Evolutionary conservation across 1,140 invertebrate genomes (phyloP), one percentile per base, ranked within the genome.

Genomic region (Neodiprion lecontei): DNA sequence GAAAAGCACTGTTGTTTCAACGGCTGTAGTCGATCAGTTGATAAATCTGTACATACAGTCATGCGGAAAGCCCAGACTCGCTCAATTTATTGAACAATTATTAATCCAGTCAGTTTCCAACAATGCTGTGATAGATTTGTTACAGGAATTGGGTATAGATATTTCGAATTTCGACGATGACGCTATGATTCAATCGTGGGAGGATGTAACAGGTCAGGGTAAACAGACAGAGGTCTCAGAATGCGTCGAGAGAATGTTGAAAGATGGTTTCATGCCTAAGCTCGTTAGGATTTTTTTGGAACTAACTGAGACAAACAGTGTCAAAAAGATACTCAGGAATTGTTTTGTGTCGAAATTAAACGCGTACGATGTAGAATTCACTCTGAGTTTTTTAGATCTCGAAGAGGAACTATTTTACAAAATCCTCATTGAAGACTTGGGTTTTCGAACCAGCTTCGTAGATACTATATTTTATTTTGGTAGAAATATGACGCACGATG

Each of bases 401-500:
- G 83, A 90, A 66, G 78, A 79, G 70, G 80, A 86, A 78, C 79
- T 88, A 66, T 75, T 90, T 73, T 75, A 82, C 14, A 80, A 84
- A 74, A 78, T 91, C 40, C 89, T 89, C 79, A 75, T 82, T 48
- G 82, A 86, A 67, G 83, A 89, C 85, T 68, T 53, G 47, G 79
- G 87, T 70, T 87, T 93, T 80, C 87, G 88, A 70, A 81, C 84
- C 66, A 81, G 87, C 71, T 86, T 92, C 50, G 78, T 89, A n/a
- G 90, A 90, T 80, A 89, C 88, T 77, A 82, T 92, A 67, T 84
- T 90, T 72, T 90, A 91, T 80, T 88, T 90, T 78, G 89, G 88
- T 72, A 79, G 83, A 40, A 83, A 81, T 76, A 90, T 90, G 88
- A 81, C 79, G 69, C 79, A 80, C 28, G 23, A 79, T 10, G 72